Percentiles rank a stretch among this genome's conserved stretches.
Evolutionary conservation across 92 coral and sea anemone genomes (phyloP).

Genomic region (Zoanthus gigantus): DNA sequence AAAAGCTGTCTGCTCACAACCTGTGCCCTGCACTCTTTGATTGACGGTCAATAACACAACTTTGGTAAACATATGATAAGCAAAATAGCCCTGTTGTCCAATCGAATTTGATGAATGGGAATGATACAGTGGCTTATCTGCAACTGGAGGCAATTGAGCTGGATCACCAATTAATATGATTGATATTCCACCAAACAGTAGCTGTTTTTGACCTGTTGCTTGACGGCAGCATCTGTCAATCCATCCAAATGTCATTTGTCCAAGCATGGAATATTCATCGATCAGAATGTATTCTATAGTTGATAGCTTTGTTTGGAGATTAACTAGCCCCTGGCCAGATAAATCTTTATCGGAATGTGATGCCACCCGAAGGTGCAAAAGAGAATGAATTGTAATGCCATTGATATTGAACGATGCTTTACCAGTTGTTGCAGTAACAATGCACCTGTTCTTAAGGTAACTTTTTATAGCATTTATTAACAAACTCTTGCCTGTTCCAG

Average conservation of each 20-base stretch:
- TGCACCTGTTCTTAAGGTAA: conserved; percentile 29
- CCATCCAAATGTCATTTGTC: conserved; percentile 14
- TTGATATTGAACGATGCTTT: background rate
- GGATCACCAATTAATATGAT: conserved; percentile 11
- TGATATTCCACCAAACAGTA: conserved; percentile 17
- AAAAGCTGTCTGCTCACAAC: conserved; percentile 1
- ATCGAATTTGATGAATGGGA: conserved; percentile 18
- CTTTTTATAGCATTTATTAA: conserved; percentile 30
- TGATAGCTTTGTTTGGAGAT: background rate
- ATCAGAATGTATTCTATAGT: background rate
- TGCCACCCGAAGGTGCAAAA: background rate
- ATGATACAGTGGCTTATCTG: conserved; percentile 9
- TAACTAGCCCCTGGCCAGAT: conserved; percentile 35
- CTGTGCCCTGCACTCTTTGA: conserved; percentile 31
- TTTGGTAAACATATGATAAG: conserved; percentile 26
- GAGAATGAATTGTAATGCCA: conserved; percentile 2
- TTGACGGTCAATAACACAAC: conserved; percentile 1
- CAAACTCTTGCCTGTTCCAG: conserved; percentile 33
- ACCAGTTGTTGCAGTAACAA: conserved; percentile 34
- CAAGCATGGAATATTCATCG: conserved; percentile 17
- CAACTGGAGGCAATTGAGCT: conserved; percentile 28
- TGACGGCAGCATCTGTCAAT: conserved; percentile 4
- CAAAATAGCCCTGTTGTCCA: conserved; percentile 38
- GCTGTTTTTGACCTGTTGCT: conserved; percentile 3
- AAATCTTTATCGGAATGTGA: conserved; percentile 5